Base-by-base conservation (phyloP, 35 echinoderm and acorn worm genomes). In the Stichopus chloronotus region DNA sequence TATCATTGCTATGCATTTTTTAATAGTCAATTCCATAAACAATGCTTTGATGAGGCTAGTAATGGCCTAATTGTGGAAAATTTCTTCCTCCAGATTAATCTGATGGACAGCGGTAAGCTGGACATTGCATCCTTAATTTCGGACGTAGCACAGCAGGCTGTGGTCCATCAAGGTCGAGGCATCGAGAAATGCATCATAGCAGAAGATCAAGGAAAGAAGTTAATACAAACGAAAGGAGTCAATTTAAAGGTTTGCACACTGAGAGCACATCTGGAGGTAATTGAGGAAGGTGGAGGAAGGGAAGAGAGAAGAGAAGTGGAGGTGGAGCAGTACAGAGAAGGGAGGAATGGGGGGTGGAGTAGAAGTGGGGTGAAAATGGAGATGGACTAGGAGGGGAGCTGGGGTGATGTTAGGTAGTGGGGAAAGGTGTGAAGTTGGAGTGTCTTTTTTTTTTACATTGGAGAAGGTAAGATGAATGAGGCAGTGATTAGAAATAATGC, bases 111-210 rank as follows among this genome's bases (percentile, higher is more conserved):
- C 88, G 88, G 63, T 91, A 94, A 94, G 52, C 81, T 94, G 55
- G 97, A 99, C 58, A 92, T 99, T 59, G 65, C 91, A 7, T 95
- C 95, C 23, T 55, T 99, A 14, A 25, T 96, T 4, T 78, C 92
- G 17, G 58, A 60, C 5, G 81, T 93, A 24, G 87, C 95, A 4
- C 53, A 90, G 59, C 86, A 90, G 21, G 91, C 88, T 57, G 90
- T 96, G 0, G 87, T 99, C 5, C 92, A 95, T 53, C 91, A 99
- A 23, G 91, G 92, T 53, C 91, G 93, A 11, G 97, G 97, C 1
- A 99, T 99, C 63, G 77, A 69, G 5, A 68, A 95, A 2, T 99
- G 97, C 88, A 92, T 99, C 61, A 74, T 96, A 24, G 82, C 93
- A 2, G 97, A 94, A 11, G 94, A 93, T 43, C 79, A 86, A 25